Percentiles rank a stretch among this genome's conserved stretches.
Conservation (phyloP, 2,797 vertebrate genomes). For the Poeciliopsis paucimaculata region DNA sequence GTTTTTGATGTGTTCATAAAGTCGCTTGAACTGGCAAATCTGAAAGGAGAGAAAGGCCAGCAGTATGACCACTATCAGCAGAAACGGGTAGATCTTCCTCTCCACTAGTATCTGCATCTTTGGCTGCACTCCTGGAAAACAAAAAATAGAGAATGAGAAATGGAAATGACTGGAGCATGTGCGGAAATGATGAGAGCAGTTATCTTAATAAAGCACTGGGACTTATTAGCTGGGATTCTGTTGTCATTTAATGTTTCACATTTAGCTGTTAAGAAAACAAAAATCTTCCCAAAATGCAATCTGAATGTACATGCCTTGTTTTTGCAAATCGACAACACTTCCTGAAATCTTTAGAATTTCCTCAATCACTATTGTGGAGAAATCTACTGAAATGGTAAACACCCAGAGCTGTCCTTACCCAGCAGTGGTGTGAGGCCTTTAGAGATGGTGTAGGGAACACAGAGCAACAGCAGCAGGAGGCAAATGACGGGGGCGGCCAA, state of each 20-base stretch:
- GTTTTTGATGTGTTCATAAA: slow-evolving; percentile 99
- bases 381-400: not conserved
- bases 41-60: slow-evolving; percentile 95
- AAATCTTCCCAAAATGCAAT: not conserved
- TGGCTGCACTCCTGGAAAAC: slow-evolving; percentile 85
- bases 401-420: slow-evolving; percentile 61
- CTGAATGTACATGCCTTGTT: too few relatives aligned
- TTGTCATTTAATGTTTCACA: not conserved
- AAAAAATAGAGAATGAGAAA: not conserved
- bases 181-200: not conserved
- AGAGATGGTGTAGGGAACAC: slow-evolving; percentile 91
- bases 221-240: not conserved
- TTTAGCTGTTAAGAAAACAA: not conserved
- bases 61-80: slow-evolving; percentile 92
- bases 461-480: slow-evolving; percentile 90
- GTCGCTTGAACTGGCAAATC: slow-evolving; percentile 96
- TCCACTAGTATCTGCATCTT: slow-evolving; percentile 96
- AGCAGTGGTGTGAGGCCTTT: slow-evolving; percentile 88
- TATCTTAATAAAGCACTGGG: not conserved
- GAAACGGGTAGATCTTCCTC: slow-evolving; percentile 95
- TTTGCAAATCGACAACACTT: not conserved
- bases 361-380: not conserved
- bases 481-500: slow-evolving; percentile 93
- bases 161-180: not conserved
- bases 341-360: not conserved